Percentiles rank a stretch among this genome's conserved stretches.
Conservation (phyloP, 2,888 invertebrate species). For the Leucophora obtusa region DNA sequence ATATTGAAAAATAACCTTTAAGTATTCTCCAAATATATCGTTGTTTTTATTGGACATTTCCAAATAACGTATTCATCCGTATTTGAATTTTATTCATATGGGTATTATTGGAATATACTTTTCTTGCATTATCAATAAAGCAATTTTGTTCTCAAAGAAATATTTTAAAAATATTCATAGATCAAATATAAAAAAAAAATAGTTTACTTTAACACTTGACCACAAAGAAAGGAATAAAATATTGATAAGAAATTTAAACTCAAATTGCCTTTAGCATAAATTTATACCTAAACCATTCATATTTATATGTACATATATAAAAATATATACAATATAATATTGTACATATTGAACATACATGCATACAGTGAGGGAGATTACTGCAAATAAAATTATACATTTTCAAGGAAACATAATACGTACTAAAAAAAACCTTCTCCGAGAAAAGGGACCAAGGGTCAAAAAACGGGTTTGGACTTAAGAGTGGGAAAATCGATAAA, state of each 20-base stretch:
- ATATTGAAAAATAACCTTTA: no score
- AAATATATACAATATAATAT: not conserved
- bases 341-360: conserved; percentile 16
- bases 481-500: no score
- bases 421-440: no score
- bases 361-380: no score
- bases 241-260: conserved; percentile 49
- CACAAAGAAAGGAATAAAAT: conserved; percentile 46
- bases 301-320: conserved; percentile 19
- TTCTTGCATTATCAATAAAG: not conserved
- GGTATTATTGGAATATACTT: conserved; percentile 17
- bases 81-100: conserved; percentile 16
- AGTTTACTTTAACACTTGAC: conserved; percentile 60
- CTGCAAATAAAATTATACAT: no score
- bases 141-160: conserved; percentile 10
- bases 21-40: no score
- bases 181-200: conserved; percentile 48
- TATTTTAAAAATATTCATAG: conserved; percentile 47
- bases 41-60: no score
- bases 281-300: conserved; percentile 47
- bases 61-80: not conserved
- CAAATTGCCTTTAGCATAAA: conserved; percentile 58
- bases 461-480: no score
- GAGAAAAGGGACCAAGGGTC: no score
- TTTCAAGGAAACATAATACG: no score